phyloP scores from a whole-genome alignment of 2,797 vertebrate species.

The Paratrypauchen microcephalus region DNA sequence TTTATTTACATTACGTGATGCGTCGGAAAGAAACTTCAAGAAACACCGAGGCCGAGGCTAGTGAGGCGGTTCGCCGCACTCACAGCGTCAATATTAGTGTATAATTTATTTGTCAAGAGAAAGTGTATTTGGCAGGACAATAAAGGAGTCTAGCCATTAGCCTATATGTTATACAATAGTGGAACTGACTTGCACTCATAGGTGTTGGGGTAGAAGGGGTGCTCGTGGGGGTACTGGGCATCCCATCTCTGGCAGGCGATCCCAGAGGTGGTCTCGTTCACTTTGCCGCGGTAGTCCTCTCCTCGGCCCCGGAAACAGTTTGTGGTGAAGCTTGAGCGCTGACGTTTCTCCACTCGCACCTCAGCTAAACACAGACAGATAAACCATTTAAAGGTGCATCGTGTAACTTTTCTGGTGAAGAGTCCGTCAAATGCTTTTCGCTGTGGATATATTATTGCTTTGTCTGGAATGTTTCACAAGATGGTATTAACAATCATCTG shows the following conservation, averaged over 20 bases:
- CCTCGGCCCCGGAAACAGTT: slow-evolving; percentile 89
- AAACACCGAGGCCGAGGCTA: too few species aligned
- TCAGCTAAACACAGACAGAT: slow-evolving; percentile 67
- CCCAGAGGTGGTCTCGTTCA: slow-evolving; percentile 86
- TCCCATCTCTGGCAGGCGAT: slow-evolving; percentile 94
- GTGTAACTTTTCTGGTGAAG: too few species aligned
- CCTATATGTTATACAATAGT: background rate
- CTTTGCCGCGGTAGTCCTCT: slow-evolving; percentile 86
- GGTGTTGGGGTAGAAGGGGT: slow-evolving; percentile 87
- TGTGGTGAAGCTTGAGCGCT: slow-evolving; percentile 70
- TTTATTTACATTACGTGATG: too few species aligned
- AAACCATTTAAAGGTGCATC: too few species aligned
- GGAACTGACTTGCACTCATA: slow-evolving; percentile 93
- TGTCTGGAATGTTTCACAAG: too few species aligned
- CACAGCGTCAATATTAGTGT: too few species aligned
- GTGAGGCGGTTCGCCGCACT: too few species aligned
- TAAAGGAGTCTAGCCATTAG: background rate
- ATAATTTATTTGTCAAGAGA: background rate
- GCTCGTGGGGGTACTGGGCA: slow-evolving; percentile 84
- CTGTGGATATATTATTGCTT: too few species aligned
- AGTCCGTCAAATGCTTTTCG: too few species aligned
- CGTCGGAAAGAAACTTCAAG: too few species aligned
- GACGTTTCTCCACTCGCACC: slow-evolving; percentile 68
- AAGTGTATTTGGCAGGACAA: background rate
- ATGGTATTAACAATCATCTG: too few species aligned